Evolutionary conservation across 2,113 vertebrate species (phyloP).

Genomic region (Tyrannus savana): DNA sequence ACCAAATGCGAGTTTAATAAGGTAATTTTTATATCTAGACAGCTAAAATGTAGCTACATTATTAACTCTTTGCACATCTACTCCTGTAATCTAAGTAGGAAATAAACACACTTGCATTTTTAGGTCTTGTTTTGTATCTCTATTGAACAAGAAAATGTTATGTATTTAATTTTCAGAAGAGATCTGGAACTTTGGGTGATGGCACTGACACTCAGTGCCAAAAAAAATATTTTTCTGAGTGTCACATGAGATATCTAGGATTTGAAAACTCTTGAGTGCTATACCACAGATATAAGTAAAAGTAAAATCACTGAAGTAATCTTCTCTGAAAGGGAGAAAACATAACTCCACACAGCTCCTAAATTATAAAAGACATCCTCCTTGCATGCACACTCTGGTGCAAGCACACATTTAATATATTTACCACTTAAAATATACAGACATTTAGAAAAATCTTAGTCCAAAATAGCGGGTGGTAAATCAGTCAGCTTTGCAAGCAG

Average conservation of each 20-base stretch:
- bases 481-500: neutral
- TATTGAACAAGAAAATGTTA: neutral
- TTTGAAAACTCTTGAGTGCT: neutral
- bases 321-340: neutral
- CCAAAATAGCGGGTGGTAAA: neutral
- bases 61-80: neutral
- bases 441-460: neutral
- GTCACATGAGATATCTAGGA: fast-evolving
- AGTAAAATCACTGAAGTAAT: neutral
- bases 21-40: neutral
- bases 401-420: neutral
- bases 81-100: neutral
- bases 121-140: neutral
- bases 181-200: neutral
- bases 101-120: neutral
- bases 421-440: neutral
- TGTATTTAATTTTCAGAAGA: neutral
- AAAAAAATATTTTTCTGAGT: neutral
- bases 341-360: neutral
- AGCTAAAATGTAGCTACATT: neutral
- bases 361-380: neutral
- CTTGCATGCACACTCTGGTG: neutral
- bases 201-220: neutral
- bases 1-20: neutral
- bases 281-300: neutral